phyloP scores from a whole-genome alignment of 2,888 invertebrate species.

The Chalcis sispes region DNA sequence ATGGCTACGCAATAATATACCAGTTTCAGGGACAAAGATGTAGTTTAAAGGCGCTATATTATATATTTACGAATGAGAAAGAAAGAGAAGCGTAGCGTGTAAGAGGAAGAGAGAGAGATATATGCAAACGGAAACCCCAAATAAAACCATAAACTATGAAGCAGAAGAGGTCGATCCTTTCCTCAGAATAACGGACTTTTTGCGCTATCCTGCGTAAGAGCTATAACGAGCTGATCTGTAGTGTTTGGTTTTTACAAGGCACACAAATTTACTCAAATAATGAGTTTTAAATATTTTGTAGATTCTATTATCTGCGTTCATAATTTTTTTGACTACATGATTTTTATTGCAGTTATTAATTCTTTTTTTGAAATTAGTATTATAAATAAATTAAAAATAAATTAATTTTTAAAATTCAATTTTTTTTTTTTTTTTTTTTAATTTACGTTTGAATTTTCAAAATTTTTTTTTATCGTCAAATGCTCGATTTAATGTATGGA shows the following conservation, averaged over 20 bases:
- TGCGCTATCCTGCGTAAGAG: constrained; percentile 50
- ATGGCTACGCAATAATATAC: constrained; percentile 69
- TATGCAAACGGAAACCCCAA: constrained; percentile 63
- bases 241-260: constrained; percentile 28
- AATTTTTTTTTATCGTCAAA: too few species aligned
- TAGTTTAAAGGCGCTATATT: constrained; percentile 67
- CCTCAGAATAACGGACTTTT: constrained; percentile 62
- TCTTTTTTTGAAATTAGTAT: too few species aligned
- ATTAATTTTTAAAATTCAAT: too few species aligned
- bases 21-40: constrained; percentile 72
- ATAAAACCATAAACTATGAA: constrained; percentile 72
- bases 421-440: too few species aligned
- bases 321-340: too few species aligned
- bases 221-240: constrained; percentile 36
- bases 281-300: too few species aligned
- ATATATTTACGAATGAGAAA: constrained; percentile 65
- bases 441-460: too few species aligned
- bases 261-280: neutral
- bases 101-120: neutral
- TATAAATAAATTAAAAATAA: too few species aligned
- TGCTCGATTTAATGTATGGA: too few species aligned
- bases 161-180: constrained; percentile 61
- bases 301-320: too few species aligned
- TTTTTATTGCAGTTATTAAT: too few species aligned
- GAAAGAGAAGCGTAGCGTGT: neutral